These are phyloP conservation scores for Cactoblastis cactorum DNA, from an alignment of 2,888 invertebrate genomes.

Conservation along the genomic window DNA sequence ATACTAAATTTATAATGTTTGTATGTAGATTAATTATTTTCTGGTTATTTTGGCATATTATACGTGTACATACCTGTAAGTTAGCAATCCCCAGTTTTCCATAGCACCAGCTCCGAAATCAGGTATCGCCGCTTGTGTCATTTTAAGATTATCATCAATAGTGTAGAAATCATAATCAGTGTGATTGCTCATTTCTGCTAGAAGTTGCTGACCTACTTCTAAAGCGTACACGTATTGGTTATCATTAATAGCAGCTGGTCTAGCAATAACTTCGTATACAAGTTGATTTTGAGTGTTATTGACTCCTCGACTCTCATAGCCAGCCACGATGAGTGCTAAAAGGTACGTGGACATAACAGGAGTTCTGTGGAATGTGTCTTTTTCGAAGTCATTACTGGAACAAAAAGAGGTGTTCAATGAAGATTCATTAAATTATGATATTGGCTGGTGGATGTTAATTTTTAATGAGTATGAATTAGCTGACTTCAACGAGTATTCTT, in stretches of 20 bases:
- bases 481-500: no score
- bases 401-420: no score
- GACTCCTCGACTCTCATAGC: constrained; percentile 56
- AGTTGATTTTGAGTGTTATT: constrained; percentile 20
- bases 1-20: no score
- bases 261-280: constrained; percentile 64
- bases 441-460: no score
- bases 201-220: constrained; percentile 56
- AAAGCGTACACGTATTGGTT: constrained; percentile 63
- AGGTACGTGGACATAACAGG: constrained; percentile 83
- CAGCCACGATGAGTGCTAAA: constrained; percentile 83
- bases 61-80: constrained; percentile 78
- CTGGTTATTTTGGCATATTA: no score
- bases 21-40: no score
- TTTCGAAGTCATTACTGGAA: constrained; percentile 19
- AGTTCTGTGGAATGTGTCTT: constrained; percentile 57
- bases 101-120: constrained; percentile 89
- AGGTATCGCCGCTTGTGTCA: constrained; percentile 88
- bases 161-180: constrained; percentile 70
- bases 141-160: constrained; percentile 67
- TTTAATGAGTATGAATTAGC: no score
- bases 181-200: constrained; percentile 75
- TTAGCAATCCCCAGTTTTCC: constrained; percentile 92
- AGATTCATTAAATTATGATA: no score
- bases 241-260: constrained; percentile 52